Percentiles rank a stretch among this genome's conserved stretches.
Evolutionary conservation across 1,140 invertebrate species (phyloP).

Genomic region (Melipona quadrifasciata): DNA sequence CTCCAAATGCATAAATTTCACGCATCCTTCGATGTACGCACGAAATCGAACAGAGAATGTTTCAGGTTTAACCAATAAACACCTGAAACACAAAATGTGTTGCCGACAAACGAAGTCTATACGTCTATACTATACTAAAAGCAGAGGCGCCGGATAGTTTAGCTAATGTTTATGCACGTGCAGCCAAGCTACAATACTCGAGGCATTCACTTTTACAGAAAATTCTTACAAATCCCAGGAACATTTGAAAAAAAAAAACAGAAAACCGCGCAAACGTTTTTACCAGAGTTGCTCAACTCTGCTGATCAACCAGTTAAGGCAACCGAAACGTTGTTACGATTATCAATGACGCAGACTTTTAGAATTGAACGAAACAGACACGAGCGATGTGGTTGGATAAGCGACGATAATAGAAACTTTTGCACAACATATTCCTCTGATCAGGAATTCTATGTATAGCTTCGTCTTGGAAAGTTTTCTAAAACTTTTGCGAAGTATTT

Average conservation of each 20-base stretch:
- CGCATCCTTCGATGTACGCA: neutral
- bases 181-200: too few relatives aligned
- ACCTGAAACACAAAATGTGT: neutral
- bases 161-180: neutral
- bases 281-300: neutral
- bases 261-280: neutral
- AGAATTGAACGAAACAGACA: too few relatives aligned
- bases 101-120: neutral
- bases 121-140: constrained; percentile 15
- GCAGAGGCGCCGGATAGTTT: neutral
- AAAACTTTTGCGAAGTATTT: neutral
- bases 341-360: neutral
- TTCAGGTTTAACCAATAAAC: constrained; percentile 8
- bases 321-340: neutral
- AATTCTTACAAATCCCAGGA: neutral
- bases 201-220: neutral
- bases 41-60: neutral
- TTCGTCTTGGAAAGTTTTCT: neutral
- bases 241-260: neutral
- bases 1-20: neutral
- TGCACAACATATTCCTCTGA: neutral
- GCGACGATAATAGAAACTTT: neutral
- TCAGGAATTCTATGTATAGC: too few relatives aligned
- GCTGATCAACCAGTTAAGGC: neutral
- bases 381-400: neutral